Evolutionary conservation across 2,113 vertebrate genomes (phyloP).

Genomic region (Phocoena phocoena): DNA sequence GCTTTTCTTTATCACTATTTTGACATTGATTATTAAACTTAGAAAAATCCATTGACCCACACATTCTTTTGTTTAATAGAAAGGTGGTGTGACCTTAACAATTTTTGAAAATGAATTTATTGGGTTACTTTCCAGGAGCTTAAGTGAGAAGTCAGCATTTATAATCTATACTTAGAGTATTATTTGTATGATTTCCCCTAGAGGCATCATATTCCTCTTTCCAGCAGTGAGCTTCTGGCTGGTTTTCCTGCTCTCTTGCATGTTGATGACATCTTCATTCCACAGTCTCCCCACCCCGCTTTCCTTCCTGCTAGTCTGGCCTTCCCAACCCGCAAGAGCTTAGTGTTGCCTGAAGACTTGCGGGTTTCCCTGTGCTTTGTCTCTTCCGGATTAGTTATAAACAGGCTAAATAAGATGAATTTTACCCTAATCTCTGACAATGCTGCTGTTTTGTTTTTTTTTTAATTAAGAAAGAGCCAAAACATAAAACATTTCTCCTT

Average conservation of each 20-base stretch:
- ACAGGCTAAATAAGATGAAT: background rate
- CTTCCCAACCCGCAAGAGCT: background rate
- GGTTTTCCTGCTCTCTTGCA: background rate
- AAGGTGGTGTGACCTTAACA: background rate
- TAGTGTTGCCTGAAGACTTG: background rate
- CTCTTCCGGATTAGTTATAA: background rate
- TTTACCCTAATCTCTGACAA: background rate
- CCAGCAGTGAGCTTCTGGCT: background rate
- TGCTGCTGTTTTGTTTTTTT: background rate
- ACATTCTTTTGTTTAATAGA: background rate
- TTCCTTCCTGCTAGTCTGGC: background rate
- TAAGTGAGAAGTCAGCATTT: background rate
- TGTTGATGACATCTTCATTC: background rate
- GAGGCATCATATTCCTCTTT: background rate
- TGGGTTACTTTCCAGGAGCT: background rate
- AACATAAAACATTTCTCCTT: background rate
- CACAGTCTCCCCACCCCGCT: rapidly evolving
- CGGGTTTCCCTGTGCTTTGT: background rate
- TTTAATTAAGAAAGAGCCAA: background rate
- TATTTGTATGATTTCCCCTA: background rate
- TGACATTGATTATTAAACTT: slow-evolving; percentile 16
- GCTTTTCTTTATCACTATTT: background rate
- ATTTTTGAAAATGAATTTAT: background rate
- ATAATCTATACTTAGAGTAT: background rate
- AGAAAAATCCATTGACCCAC: background rate